A percentile compares a stretch with the other conserved stretches of the same genome.
phyloP scores from a whole-genome alignment of 2,113 vertebrate genomes.

The Xiphophorus hellerii region DNA sequence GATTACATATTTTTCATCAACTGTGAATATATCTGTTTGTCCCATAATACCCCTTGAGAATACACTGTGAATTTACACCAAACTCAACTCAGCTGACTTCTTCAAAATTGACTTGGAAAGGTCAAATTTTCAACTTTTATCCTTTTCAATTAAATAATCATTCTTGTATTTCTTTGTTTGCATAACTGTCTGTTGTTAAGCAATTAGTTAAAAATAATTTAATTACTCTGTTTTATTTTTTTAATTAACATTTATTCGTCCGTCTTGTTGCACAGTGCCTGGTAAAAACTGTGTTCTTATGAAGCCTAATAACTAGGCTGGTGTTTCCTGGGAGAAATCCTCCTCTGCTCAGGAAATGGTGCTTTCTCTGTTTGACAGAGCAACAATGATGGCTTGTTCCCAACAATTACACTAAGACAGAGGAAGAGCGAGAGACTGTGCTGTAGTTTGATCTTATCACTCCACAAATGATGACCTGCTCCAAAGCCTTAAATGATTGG shows the following conservation, averaged over 20 bases:
- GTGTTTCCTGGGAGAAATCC: slow-evolving; percentile 59
- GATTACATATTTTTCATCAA: neutral
- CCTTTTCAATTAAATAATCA: neutral
- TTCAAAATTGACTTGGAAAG: no score
- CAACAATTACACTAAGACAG: slow-evolving; percentile 41
- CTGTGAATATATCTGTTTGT: no score
- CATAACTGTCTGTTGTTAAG: neutral
- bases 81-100: neutral
- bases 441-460: slow-evolving; percentile 39
- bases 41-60: no score
- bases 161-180: neutral
- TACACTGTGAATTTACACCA: neutral
- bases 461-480: slow-evolving; percentile 9
- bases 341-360: slow-evolving; percentile 28
- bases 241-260: neutral
- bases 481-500: slow-evolving; percentile 13
- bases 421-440: neutral
- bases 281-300: slow-evolving; percentile 3
- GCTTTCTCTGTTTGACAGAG: slow-evolving; percentile 38
- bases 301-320: slow-evolving; percentile 1
- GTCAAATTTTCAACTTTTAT: no score
- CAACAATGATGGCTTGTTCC: slow-evolving; percentile 17
- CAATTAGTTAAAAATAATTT: no score
- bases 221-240: neutral
- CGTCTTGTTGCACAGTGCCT: neutral